Conservation (phyloP, 2,888 invertebrate species). For the Dryobota labecula region DNA sequence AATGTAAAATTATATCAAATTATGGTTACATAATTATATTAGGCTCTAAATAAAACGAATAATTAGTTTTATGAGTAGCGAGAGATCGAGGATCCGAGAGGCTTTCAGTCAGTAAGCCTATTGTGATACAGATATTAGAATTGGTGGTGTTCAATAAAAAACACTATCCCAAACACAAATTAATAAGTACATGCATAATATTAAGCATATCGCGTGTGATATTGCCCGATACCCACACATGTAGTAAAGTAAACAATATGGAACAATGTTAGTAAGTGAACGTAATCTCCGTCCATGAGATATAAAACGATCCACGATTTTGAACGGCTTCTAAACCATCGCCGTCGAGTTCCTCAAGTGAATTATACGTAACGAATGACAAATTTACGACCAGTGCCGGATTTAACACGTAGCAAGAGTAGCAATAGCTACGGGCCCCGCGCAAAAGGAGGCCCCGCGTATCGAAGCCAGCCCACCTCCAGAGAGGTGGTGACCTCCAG, state of each 20-base stretch:
- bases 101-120: slow-evolving; percentile 60
- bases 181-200: slow-evolving; percentile 54
- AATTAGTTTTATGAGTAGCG: slow-evolving; percentile 33
- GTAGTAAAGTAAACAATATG: slow-evolving; percentile 52
- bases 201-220: slow-evolving; percentile 61
- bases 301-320: slow-evolving; percentile 67
- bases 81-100: slow-evolving; percentile 31
- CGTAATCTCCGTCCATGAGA: slow-evolving; percentile 85
- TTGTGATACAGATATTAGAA: slow-evolving; percentile 62
- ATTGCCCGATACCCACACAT: slow-evolving; percentile 37
- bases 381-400: slow-evolving; percentile 31
- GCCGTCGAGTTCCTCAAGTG: slow-evolving; percentile 51
- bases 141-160: slow-evolving; percentile 24
- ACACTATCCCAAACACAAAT: slow-evolving; percentile 55
- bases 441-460: too few species aligned
- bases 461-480: too few species aligned
- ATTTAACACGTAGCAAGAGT: too few species aligned
- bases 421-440: too few species aligned
- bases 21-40: slow-evolving; percentile 51
- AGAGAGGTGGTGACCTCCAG: too few species aligned
- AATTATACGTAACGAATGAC: slow-evolving; percentile 46
- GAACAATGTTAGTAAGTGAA: slow-evolving; percentile 62
- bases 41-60: slow-evolving; percentile 47
- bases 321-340: slow-evolving; percentile 47
- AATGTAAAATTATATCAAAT: slow-evolving; percentile 26